Evolutionary conservation across 2,888 invertebrate genomes (phyloP).

Genomic region (Suillia variegata): DNA sequence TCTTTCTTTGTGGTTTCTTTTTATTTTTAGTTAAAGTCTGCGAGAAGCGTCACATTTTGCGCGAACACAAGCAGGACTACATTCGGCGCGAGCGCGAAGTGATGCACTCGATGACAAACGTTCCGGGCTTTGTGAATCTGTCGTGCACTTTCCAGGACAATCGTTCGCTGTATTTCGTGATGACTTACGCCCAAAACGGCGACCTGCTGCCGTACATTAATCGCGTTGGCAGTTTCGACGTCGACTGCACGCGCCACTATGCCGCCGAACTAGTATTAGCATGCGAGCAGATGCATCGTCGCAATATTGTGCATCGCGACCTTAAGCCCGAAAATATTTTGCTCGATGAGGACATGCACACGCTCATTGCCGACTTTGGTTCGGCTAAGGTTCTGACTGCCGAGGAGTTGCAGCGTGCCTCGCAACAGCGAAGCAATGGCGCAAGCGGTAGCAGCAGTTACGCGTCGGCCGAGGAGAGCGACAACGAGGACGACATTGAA

Average conservation of each 20-base stretch:
- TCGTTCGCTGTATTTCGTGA: slow-evolving; percentile 90
- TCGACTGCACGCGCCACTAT: slow-evolving; percentile 90
- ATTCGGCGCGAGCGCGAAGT: slow-evolving; percentile 94
- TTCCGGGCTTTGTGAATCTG: slow-evolving; percentile 90
- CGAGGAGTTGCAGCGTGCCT: slow-evolving; percentile 32
- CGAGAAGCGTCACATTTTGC: slow-evolving; percentile 90
- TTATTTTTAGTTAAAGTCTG: slow-evolving; percentile 89
- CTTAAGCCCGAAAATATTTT: slow-evolving; percentile 97
- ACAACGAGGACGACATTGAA: slow-evolving; percentile 19
- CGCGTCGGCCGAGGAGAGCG: background rate
- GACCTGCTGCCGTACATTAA: slow-evolving; percentile 92
- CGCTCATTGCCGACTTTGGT: slow-evolving; percentile 96
- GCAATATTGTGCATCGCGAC: slow-evolving; percentile 92
- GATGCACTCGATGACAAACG: slow-evolving; percentile 80
- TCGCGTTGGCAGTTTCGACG: slow-evolving; percentile 87
- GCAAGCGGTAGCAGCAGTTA: slow-evolving; percentile 5
- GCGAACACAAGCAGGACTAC: slow-evolving; percentile 91
- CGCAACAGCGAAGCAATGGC: background rate
- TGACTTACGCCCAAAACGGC: slow-evolving; percentile 93
- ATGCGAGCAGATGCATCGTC: slow-evolving; percentile 86
- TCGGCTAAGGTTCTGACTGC: slow-evolving; percentile 81
- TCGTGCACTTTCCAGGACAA: slow-evolving; percentile 97
- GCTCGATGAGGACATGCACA: slow-evolving; percentile 93
- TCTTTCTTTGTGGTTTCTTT: slow-evolving; percentile 6
- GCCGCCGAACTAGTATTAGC: slow-evolving; percentile 91